These are phyloP conservation scores for Heterodera filipjevi DNA, from an alignment of 2,888 invertebrate species.

Conservation along the genomic window DNA sequence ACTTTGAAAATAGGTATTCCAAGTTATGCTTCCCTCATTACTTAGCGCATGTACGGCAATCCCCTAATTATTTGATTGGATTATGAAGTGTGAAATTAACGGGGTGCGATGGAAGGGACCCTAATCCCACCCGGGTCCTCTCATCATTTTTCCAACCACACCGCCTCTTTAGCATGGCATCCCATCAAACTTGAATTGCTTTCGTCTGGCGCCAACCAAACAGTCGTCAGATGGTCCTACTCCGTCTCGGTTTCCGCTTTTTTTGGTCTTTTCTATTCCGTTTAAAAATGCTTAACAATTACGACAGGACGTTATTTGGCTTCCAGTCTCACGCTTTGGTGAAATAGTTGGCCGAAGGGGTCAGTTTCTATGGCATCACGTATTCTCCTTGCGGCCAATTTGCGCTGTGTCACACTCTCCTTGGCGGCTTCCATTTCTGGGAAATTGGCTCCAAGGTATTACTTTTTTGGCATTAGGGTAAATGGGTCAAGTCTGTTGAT, in stretches of 20 bases:
- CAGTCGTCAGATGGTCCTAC: slow-evolving; percentile 53
- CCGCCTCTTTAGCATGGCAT: not conserved
- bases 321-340: slow-evolving; percentile 47
- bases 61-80: no score
- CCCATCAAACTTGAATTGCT: slow-evolving; percentile 35
- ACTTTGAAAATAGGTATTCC: no score
- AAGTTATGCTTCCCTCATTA: no score
- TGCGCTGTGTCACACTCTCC: slow-evolving; percentile 50
- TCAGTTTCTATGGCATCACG: slow-evolving; percentile 56
- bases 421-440: slow-evolving; percentile 55
- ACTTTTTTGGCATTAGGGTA: no score
- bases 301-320: not conserved
- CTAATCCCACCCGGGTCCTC: not conserved
- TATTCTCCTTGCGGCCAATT: slow-evolving; percentile 40
- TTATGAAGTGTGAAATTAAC: no score
- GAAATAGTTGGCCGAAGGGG: slow-evolving; percentile 58
- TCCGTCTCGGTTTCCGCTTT: not conserved
- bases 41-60: no score
- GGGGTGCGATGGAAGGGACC: no score
- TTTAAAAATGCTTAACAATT: not conserved
- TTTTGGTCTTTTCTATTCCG: not conserved
- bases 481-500: not conserved
- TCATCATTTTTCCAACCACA: not conserved
- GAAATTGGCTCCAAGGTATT: slow-evolving; percentile 26
- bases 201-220: slow-evolving; percentile 59